phyloP scores from a whole-genome alignment of 2,888 invertebrate genomes.

The Cataglyphis livida region DNA sequence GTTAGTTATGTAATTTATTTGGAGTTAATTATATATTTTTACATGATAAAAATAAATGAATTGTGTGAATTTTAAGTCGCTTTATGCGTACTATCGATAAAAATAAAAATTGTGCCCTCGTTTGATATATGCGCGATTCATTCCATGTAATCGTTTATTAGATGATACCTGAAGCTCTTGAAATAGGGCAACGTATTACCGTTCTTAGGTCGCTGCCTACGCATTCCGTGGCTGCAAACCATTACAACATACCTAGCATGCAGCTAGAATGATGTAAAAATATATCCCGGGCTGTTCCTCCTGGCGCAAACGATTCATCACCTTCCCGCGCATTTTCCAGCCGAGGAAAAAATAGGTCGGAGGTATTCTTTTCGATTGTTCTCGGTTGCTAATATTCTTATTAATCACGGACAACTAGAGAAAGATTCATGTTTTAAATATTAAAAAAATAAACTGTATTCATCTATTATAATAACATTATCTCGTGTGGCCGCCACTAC shows the following conservation, averaged over 20 bases:
- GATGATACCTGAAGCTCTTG: constrained; percentile 24
- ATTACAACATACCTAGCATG: constrained; percentile 73
- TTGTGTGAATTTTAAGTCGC: not conserved
- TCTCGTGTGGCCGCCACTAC: not conserved
- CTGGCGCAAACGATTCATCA: constrained; percentile 55
- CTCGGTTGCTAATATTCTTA: not conserved
- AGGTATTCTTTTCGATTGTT: not conserved
- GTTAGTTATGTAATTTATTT: not conserved
- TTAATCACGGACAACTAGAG: not conserved
- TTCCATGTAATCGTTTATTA: constrained; percentile 14
- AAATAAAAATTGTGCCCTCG: constrained; percentile 9
- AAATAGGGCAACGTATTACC: constrained; percentile 52
- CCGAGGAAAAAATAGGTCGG: constrained; percentile 38
- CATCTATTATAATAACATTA: not conserved
- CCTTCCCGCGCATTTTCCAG: constrained; percentile 52
- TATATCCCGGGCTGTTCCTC: constrained; percentile 69
- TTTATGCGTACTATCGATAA: not conserved
- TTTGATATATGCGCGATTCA: not conserved
- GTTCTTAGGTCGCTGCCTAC: constrained; percentile 71
- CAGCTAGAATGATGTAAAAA: constrained; percentile 67
- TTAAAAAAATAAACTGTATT: not conserved
- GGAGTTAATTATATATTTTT: not conserved
- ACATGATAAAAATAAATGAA: not conserved
- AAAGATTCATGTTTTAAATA: constrained; percentile 36
- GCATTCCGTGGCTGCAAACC: constrained; percentile 67